Evolutionary conservation across 2,888 invertebrate species (phyloP).

Genomic region (Odontocerum albicorne): DNA sequence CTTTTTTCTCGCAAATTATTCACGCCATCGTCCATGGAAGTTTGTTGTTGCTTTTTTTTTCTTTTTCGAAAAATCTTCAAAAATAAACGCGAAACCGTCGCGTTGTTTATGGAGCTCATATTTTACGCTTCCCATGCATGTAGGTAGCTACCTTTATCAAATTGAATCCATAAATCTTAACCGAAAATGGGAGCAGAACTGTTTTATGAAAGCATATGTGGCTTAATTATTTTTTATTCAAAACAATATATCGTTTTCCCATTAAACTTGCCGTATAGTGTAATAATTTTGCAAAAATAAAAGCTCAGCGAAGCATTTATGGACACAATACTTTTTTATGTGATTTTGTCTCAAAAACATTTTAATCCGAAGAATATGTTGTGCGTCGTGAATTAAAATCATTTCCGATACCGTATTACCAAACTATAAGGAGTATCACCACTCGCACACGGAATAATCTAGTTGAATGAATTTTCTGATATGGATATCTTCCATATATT

Average conservation of each 20-base stretch:
- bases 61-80: conserved; percentile 13
- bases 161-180: conserved; percentile 27
- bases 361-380: too few relatives aligned
- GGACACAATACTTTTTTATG: too few relatives aligned
- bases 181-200: conserved; percentile 10
- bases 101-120: conserved; percentile 25
- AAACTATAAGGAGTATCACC: too few relatives aligned
- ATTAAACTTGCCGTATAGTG: background rate
- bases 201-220: conserved; percentile 4
- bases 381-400: too few relatives aligned
- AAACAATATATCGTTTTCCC: background rate
- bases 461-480: too few relatives aligned
- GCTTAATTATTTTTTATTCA: conserved; percentile 14
- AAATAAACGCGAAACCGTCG: conserved; percentile 18
- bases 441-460: too few relatives aligned
- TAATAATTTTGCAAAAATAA: background rate
- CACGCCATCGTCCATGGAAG: conserved; percentile 7
- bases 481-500: too few relatives aligned
- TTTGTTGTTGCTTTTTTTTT: conserved; percentile 1
- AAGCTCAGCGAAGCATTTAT: too few relatives aligned
- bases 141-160: conserved; percentile 13
- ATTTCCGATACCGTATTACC: too few relatives aligned
- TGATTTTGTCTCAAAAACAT: too few relatives aligned
- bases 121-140: conserved; percentile 10
- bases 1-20: conserved; percentile 1